A percentile compares a stretch with the other conserved stretches of the same genome.
These are phyloP conservation scores for Laspeyria flexula DNA, from an alignment of 2,888 invertebrate species.

Conservation along the genomic window DNA sequence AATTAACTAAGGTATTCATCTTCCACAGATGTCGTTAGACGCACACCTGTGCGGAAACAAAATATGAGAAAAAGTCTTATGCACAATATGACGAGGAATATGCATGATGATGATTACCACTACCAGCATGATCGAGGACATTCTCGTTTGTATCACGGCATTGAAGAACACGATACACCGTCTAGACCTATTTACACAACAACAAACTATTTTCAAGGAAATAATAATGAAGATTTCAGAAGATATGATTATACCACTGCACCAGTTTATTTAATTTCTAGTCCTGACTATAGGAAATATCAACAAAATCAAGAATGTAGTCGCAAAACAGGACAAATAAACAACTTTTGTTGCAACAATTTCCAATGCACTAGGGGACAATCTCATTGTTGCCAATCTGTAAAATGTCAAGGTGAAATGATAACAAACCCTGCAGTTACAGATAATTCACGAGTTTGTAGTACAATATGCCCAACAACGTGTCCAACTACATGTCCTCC, in stretches of 20 bases:
- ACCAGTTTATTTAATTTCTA: conserved; percentile 24
- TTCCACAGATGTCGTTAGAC: conserved; percentile 57
- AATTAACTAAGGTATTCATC: neutral
- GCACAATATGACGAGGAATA: conserved; percentile 43
- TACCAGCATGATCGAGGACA: conserved; percentile 60
- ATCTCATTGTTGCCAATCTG: conserved; percentile 28
- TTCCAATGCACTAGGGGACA: conserved; percentile 52
- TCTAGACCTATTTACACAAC: conserved; percentile 6
- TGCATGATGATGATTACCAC: conserved; percentile 40
- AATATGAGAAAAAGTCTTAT: conserved; percentile 44
- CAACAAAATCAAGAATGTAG: conserved; percentile 54
- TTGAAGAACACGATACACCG: conserved; percentile 33
- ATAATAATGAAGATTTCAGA: conserved; percentile 47
- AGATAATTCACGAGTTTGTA: conserved; percentile 52
- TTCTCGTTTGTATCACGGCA: conserved; percentile 62
- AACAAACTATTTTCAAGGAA: conserved; percentile 28
- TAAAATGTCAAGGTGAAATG: conserved; percentile 23
- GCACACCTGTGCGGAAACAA: conserved; percentile 37
- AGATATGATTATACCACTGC: conserved; percentile 50
- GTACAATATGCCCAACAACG: conserved; percentile 36
- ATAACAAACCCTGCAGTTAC: conserved; percentile 19
- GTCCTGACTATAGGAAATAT: conserved; percentile 49
- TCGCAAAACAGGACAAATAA: conserved; percentile 37
- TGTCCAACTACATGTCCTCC: conserved; percentile 12
- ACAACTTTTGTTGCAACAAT: conserved; percentile 21